Evolutionary conservation across 2,888 invertebrate genomes (phyloP), one percentile per base, ranked within the genome.

Genomic region (Cepaea hortensis): DNA sequence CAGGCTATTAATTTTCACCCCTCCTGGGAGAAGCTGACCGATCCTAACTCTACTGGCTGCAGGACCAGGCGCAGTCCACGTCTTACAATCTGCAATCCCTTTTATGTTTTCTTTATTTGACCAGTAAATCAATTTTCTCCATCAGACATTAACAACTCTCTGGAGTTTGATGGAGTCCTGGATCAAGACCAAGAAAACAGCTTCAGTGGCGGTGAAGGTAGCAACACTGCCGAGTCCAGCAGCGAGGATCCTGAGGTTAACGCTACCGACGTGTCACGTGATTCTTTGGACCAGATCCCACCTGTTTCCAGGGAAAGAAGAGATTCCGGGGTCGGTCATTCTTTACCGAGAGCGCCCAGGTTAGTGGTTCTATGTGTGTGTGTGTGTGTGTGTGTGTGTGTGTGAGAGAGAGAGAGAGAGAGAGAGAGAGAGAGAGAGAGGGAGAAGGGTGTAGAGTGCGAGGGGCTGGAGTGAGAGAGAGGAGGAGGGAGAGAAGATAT

Each of bases 241-340:
- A 85, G 81, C 23, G 85, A 85, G 9, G 84, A 84, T n/a, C n/a
- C 23, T 20, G 84, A 84, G 48, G 0, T 50, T 23, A n/a, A 48
- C 3, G 68, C 68, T 20, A 77, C 81, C 18, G 86, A 91, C 72
- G 87, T 90, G 81, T 91, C 91, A 76, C 90, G 90, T 65, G 92
- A 92, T 80, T 91, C 91, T 3, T 88, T 90, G 13, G 92, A 92
- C 79, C 70, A 79, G 11, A 84, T 87, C 20, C 81, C 86, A 35
- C 72, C 81, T 15, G 83, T 86, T 5, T 86, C 89, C 18, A 89
- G 93, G n/a, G 94, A 94, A 81, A 90, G 95, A 77, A 91, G 95
- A 18, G 95, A 95, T 91, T 95, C 95, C 0, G 95, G 95, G 23
- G 95, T 95, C 13, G 95, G 95, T 1, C 94, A 95, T 9, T 95